Evolutionary conservation across 2,888 invertebrate genomes (phyloP).

Genomic region (Minunthozetes semirufus): DNA sequence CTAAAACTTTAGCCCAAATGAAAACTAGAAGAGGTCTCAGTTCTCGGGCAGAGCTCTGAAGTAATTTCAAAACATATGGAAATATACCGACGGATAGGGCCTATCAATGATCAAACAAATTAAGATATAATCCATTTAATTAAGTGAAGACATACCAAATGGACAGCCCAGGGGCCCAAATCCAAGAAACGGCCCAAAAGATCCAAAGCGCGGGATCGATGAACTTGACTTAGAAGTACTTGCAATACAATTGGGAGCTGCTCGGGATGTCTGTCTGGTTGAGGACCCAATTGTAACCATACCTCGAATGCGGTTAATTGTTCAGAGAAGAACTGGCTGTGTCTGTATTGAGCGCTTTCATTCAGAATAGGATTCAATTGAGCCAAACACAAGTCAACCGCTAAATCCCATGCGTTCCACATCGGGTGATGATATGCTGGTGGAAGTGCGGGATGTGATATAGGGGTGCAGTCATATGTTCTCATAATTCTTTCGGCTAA

Average conservation of each 20-base stretch:
- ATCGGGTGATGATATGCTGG: constrained; percentile 66
- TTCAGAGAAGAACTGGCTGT: constrained; percentile 91
- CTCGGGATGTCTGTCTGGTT: constrained; percentile 70
- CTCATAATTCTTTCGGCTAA: constrained; percentile 92
- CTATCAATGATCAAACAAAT: constrained; percentile 44
- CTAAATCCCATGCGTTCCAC: constrained; percentile 91
- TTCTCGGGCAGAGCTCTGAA: constrained; percentile 90
- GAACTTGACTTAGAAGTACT: constrained; percentile 64
- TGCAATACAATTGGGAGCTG: constrained; percentile 96
- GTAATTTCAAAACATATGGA: constrained; percentile 91
- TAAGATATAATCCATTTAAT: neutral
- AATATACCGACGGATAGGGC: constrained; percentile 97
- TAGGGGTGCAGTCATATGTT: constrained; percentile 94
- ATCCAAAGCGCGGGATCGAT: constrained; percentile 88
- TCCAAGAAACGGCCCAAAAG: constrained; percentile 86
- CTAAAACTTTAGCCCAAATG: constrained; percentile 98
- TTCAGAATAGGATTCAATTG: constrained; percentile 57
- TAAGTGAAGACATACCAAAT: constrained; percentile 53
- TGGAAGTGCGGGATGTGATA: constrained; percentile 83
- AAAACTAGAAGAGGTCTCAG: constrained; percentile 86
- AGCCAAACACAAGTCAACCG: constrained; percentile 84
- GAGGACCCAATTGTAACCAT: constrained; percentile 75
- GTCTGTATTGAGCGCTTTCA: constrained; percentile 48
- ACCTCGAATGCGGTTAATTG: constrained; percentile 96
- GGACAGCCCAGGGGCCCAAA: constrained; percentile 91